These are phyloP conservation scores for Abrostola triplasia DNA, from an alignment of 2,888 invertebrate species.

Conservation along the genomic window DNA sequence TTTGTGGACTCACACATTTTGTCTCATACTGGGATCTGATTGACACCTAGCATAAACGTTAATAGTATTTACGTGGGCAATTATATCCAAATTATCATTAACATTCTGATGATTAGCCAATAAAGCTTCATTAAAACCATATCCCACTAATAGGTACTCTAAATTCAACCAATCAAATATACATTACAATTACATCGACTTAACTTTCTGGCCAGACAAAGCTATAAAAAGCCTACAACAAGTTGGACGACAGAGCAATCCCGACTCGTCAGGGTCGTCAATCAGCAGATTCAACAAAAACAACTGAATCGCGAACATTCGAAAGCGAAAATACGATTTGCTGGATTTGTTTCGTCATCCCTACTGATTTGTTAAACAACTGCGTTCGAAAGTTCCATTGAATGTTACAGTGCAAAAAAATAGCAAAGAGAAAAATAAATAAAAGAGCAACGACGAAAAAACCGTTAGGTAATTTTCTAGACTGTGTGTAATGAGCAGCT, in stretches of 20 bases:
- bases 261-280: slow-evolving; percentile 60
- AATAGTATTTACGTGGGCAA: too few species aligned
- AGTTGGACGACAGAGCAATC: slow-evolving; percentile 60
- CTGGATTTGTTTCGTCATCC: slow-evolving; percentile 64
- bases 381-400: slow-evolving; percentile 35
- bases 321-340: slow-evolving; percentile 58
- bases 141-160: slow-evolving; percentile 5
- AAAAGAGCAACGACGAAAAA: slow-evolving; percentile 26
- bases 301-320: slow-evolving; percentile 51
- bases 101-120: too few species aligned
- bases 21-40: too few species aligned
- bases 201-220: slow-evolving; percentile 45
- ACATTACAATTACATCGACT: slow-evolving; percentile 44
- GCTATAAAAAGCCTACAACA: slow-evolving; percentile 52
- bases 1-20: too few species aligned
- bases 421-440: not conserved
- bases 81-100: too few species aligned
- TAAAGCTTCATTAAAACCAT: not conserved
- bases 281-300: slow-evolving; percentile 62
- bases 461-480: slow-evolving; percentile 24
- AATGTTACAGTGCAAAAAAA: slow-evolving; percentile 47
- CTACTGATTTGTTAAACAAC: slow-evolving; percentile 63
- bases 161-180: slow-evolving; percentile 31
- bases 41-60: too few species aligned
- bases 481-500: slow-evolving; percentile 59